Conservation (phyloP, 2,888 invertebrate genomes). For the Drepanosiphum platanoidis region DNA sequence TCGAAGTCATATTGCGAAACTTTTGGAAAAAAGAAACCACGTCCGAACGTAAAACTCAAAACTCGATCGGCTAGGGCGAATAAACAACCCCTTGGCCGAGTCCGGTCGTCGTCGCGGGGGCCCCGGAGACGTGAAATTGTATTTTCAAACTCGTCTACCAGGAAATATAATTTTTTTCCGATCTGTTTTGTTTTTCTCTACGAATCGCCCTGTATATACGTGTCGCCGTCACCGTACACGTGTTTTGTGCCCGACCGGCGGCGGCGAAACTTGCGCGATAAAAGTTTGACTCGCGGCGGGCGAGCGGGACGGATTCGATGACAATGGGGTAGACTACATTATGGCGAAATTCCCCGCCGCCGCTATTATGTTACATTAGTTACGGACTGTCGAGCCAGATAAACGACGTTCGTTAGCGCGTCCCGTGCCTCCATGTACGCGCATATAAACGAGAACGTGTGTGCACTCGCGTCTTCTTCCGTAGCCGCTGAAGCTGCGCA, state of each 20-base stretch:
- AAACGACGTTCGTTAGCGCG: constrained; percentile 53
- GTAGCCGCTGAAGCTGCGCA: neutral
- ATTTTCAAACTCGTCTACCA: no score
- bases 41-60: neutral
- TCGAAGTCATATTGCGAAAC: no score
- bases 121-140: no score
- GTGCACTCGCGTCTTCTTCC: neutral
- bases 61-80: neutral
- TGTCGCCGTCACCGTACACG: no score
- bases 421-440: neutral
- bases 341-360: constrained; percentile 22
- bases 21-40: neutral
- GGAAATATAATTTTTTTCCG: no score
- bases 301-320: neutral
- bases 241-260: neutral
- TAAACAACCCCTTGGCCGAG: neutral
- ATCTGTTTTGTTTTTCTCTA: neutral
- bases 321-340: constrained; percentile 38
- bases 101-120: neutral
- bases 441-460: neutral
- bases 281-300: constrained; percentile 16
- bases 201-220: neutral
- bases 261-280: constrained; percentile 31
- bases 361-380: constrained; percentile 55
- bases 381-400: constrained; percentile 52